phyloP scores from a whole-genome alignment of 2,797 vertebrate genomes.

The Pseudochaenichthys georgianus region DNA sequence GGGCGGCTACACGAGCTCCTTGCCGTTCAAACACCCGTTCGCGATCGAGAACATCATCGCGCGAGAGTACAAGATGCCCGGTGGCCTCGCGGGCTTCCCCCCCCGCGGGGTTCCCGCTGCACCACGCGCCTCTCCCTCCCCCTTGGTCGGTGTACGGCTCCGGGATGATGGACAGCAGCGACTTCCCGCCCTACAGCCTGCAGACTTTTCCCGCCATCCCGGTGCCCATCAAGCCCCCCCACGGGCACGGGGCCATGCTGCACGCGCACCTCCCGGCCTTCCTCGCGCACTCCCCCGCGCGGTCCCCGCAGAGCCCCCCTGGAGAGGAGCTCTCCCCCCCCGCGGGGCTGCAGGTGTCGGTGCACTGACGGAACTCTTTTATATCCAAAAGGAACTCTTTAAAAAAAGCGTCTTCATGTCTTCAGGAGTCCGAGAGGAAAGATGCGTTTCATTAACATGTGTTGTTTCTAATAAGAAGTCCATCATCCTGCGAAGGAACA shows the following conservation, averaged over 20 bases:
- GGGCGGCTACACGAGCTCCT: slow-evolving; percentile 88
- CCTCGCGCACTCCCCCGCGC: slow-evolving; percentile 91
- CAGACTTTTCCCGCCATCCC: slow-evolving; percentile 95
- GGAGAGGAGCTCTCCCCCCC: slow-evolving; percentile 90
- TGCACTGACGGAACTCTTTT: slow-evolving; percentile 87
- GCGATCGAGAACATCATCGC: slow-evolving; percentile 98
- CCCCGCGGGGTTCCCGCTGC: slow-evolving; percentile 90
- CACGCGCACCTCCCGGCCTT: slow-evolving; percentile 91
- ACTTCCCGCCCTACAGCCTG: slow-evolving; percentile 92
- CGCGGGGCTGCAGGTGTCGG: slow-evolving; percentile 89
- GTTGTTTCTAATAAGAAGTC: background rate
- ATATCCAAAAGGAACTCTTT: background rate
- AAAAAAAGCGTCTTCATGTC: slow-evolving; percentile 19
- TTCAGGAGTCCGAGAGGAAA: slow-evolving; percentile 27
- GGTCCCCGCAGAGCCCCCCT: slow-evolving; percentile 90
- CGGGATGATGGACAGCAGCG: slow-evolving; percentile 91
- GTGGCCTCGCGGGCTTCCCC: slow-evolving; percentile 92
- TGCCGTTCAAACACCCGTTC: slow-evolving; percentile 96
- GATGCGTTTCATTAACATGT: background rate
- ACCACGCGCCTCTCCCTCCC: slow-evolving; percentile 88
- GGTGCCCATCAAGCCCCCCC: slow-evolving; percentile 93
- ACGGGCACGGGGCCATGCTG: slow-evolving; percentile 84
- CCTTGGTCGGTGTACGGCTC: slow-evolving; percentile 93
- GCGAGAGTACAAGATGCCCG: slow-evolving; percentile 95
- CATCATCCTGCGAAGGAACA: background rate